phyloP scores from a whole-genome alignment of 1,140 invertebrate genomes.

The Caligus rogercresseyi region DNA sequence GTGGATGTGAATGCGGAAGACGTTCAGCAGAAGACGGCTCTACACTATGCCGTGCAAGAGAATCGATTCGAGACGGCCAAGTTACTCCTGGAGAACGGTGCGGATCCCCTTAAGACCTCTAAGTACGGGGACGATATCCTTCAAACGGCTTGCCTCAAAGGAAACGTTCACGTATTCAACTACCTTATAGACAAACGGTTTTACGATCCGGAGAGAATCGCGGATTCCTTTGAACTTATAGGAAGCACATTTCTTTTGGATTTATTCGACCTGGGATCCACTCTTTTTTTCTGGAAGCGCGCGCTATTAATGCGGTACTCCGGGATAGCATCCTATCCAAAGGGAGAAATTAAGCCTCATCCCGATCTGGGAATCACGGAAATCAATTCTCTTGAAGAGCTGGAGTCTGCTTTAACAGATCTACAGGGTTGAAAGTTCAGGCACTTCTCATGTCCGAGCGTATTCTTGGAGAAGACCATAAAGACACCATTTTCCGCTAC shows the following conservation, averaged over 20 bases:
- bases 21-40: conserved; percentile 31
- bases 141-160: conserved; percentile 31
- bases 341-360: background rate
- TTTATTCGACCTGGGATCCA: conserved; percentile 24
- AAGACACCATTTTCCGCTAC: conserved; percentile 28
- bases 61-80: conserved; percentile 29
- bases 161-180: conserved; percentile 28
- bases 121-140: conserved; percentile 32
- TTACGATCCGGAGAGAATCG: conserved; percentile 25
- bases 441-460: conserved; percentile 27
- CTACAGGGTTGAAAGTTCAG: conserved; percentile 26
- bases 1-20: conserved; percentile 25
- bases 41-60: conserved; percentile 34
- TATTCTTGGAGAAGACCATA: conserved; percentile 26
- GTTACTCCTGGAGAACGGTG: conserved; percentile 28
- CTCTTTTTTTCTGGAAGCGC: conserved; percentile 25
- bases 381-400: conserved; percentile 25
- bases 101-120: conserved; percentile 26
- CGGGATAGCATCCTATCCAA: conserved; percentile 10
- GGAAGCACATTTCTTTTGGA: conserved; percentile 28
- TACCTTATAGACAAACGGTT: conserved; percentile 27
- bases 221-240: conserved; percentile 28
- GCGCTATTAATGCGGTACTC: conserved; percentile 23
- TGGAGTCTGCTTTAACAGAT: conserved; percentile 25
- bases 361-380: conserved; percentile 23